Conservation (phyloP, 2,113 vertebrate species). For the Chauna torquata region DNA sequence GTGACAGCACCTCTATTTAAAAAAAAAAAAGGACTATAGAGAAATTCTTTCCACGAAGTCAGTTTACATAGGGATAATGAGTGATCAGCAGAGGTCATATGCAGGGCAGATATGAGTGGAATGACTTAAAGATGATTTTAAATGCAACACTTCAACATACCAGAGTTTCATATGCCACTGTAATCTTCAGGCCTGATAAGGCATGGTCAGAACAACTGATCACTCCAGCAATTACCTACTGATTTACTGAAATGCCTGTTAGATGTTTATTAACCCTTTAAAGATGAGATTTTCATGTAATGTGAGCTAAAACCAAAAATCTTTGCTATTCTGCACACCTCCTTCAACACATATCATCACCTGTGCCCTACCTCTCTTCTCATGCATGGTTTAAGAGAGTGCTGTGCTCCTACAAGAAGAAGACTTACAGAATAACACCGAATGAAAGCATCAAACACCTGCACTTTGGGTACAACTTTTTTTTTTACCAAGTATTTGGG, state of each 20-base stretch:
- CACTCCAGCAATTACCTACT: neutral
- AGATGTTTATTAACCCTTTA: neutral
- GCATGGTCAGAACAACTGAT: neutral
- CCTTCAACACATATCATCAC: neutral
- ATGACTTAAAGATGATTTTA: constrained; percentile 19
- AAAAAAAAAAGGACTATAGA: neutral
- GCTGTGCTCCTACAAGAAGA: fast-evolving
- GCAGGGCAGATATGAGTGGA: neutral
- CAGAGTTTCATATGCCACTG: neutral
- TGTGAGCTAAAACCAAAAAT: neutral
- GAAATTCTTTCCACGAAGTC: neutral
- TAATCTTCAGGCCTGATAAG: neutral
- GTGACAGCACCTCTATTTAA: neutral
- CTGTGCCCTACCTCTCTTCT: neutral
- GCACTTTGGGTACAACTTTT: neutral
- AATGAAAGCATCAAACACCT: neutral
- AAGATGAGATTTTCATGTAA: neutral
- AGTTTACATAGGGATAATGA: neutral
- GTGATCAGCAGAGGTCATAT: neutral
- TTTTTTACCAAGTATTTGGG: neutral
- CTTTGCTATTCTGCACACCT: neutral
- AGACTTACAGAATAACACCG: neutral
- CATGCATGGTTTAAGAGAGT: neutral
- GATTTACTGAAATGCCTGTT: neutral
- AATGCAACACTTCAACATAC: neutral